Evolutionary conservation across 2,888 invertebrate species (phyloP).

Genomic region (Cataglyphis livida): DNA sequence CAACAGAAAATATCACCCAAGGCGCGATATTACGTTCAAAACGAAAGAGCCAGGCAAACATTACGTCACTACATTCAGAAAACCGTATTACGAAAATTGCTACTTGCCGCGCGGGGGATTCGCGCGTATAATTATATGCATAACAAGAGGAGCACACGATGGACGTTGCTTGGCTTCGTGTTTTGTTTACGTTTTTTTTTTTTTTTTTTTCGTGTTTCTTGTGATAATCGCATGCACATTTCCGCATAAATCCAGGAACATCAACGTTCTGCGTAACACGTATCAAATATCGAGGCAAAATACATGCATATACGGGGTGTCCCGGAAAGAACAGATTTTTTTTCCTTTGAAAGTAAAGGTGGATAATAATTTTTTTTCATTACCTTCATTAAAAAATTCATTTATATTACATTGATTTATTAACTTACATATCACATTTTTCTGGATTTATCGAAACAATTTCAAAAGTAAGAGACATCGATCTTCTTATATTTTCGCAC

Average conservation of each 20-base stretch:
- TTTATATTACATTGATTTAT: background rate
- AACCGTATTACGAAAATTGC: constrained; percentile 10
- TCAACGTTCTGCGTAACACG: background rate
- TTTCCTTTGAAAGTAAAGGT: background rate
- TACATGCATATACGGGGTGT: background rate
- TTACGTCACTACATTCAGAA: background rate
- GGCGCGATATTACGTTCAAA: constrained; percentile 19
- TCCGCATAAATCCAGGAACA: background rate
- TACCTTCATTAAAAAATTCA: background rate
- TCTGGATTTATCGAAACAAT: background rate
- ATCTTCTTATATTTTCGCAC: too few relatives aligned
- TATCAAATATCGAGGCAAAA: background rate
- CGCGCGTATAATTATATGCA: constrained; percentile 11
- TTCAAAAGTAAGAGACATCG: background rate
- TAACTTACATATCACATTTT: background rate
- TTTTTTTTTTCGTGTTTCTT: background rate
- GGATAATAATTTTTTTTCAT: background rate
- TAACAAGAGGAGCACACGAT: constrained; percentile 1
- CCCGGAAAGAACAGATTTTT: background rate
- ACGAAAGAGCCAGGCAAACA: background rate
- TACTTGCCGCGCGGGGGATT: background rate
- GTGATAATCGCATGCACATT: constrained; percentile 5
- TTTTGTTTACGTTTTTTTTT: background rate
- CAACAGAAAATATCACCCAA: background rate
- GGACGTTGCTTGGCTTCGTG: background rate